Evolutionary conservation across 2,888 invertebrate genomes (phyloP).

Genomic region (Cataglyphis livida): DNA sequence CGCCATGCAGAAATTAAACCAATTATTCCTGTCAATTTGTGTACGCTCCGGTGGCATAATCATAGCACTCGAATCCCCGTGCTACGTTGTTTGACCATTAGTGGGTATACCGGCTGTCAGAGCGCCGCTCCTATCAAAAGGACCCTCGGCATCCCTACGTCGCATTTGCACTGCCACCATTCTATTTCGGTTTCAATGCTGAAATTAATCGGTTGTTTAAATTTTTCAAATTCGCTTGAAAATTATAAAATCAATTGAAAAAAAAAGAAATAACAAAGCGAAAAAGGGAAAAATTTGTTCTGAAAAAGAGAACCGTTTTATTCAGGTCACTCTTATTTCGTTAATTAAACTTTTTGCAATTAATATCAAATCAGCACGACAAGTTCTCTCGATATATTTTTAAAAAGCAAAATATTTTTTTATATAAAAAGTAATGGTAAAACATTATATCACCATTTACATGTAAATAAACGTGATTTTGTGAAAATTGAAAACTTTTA

Average conservation of each 20-base stretch:
- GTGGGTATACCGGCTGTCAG: conserved; percentile 66
- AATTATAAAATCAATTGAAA: neutral
- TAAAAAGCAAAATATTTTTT: neutral
- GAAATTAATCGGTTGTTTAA: conserved; percentile 68
- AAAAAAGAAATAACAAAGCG: neutral
- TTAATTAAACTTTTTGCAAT: conserved; percentile 11
- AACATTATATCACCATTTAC: neutral
- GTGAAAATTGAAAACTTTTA: neutral
- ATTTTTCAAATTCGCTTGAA: conserved; percentile 38
- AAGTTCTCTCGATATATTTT: neutral
- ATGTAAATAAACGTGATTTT: conserved; percentile 1
- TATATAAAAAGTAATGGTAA: neutral
- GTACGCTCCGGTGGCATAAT: conserved; percentile 73
- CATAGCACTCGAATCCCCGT: conserved; percentile 78
- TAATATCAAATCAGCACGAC: neutral
- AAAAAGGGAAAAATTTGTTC: neutral
- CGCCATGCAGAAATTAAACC: conserved; percentile 75
- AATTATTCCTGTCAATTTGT: conserved; percentile 81
- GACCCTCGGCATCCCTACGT: conserved; percentile 67
- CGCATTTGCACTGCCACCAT: conserved; percentile 70
- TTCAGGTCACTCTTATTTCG: neutral
- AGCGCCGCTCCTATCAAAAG: conserved; percentile 66
- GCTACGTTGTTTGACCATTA: conserved; percentile 82
- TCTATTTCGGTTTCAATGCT: conserved; percentile 62
- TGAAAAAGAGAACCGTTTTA: neutral